Conservation (phyloP, 2,888 invertebrate species). For the Elysia crispata region DNA sequence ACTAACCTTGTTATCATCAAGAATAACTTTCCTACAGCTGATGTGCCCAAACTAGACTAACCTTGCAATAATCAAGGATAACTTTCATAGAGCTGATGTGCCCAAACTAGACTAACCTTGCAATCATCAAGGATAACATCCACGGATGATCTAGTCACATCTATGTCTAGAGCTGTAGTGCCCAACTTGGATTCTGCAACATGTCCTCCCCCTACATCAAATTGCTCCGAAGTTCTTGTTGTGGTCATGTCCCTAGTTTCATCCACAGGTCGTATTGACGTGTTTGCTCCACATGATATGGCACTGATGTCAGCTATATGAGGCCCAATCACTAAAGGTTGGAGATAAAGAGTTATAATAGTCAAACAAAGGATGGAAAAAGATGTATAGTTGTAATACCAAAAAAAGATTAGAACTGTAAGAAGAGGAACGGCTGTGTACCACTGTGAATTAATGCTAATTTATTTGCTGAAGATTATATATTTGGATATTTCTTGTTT, state of each 20-base stretch:
- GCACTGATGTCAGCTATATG: slow-evolving; percentile 50
- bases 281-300: slow-evolving; percentile 38
- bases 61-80: too few species aligned
- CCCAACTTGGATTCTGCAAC: slow-evolving; percentile 33
- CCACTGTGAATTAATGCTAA: too few species aligned
- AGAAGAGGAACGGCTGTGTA: too few species aligned
- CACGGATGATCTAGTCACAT: slow-evolving; percentile 85
- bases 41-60: slow-evolving; percentile 71
- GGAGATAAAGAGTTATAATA: too few species aligned
- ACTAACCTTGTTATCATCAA: too few species aligned
- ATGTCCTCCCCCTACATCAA: not conserved
- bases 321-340: slow-evolving; percentile 41
- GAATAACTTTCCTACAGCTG: too few species aligned
- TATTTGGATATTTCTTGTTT: too few species aligned
- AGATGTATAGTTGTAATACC: too few species aligned
- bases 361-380: too few species aligned
- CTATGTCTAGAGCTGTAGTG: slow-evolving; percentile 75
- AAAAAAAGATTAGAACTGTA: too few species aligned
- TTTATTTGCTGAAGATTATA: too few species aligned
- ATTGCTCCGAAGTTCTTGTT: slow-evolving; percentile 26
- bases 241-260: slow-evolving; percentile 47
- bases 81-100: too few species aligned
- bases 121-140: slow-evolving; percentile 93
- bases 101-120: slow-evolving; percentile 80
- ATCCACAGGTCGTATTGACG: slow-evolving; percentile 23